Evolutionary conservation across 2,113 vertebrate genomes (phyloP).

Genomic region (Paratilapia polleni): DNA sequence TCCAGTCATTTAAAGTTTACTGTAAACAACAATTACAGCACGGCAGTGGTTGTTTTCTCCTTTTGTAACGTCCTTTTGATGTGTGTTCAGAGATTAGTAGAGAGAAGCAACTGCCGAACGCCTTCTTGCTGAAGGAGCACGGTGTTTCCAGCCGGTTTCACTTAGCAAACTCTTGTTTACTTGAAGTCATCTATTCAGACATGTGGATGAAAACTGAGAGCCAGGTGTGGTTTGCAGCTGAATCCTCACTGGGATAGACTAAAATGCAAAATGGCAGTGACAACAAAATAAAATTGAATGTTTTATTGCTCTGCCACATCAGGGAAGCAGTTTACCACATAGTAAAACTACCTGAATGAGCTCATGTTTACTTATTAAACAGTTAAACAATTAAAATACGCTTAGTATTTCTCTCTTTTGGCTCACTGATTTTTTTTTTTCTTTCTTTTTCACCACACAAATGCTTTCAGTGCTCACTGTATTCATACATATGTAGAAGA

Average conservation of each 20-base stretch:
- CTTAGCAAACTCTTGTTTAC: constrained; percentile 38
- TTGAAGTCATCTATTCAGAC: constrained; percentile 39
- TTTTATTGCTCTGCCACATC: neutral
- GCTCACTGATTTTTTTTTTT: neutral
- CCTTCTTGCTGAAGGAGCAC: constrained; percentile 14
- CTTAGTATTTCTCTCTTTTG: neutral
- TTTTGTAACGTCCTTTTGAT: constrained; percentile 35
- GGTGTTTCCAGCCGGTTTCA: constrained; percentile 46
- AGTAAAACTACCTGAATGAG: constrained; percentile 4
- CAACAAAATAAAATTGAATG: constrained; percentile 3
- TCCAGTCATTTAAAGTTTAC: constrained; percentile 31
- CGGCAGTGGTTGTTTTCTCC: constrained; percentile 26
- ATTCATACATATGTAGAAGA: constrained; percentile 14
- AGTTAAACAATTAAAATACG: neutral
- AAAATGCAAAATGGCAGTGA: constrained; percentile 31
- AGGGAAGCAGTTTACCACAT: neutral
- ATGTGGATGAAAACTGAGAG: constrained; percentile 32
- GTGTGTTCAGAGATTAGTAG: constrained; percentile 30
- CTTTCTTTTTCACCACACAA: neutral
- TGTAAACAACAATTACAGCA: constrained; percentile 58
- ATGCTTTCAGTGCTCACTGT: neutral
- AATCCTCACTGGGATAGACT: constrained; percentile 29
- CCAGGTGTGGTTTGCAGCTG: constrained; percentile 55
- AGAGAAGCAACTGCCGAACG: constrained; percentile 16
- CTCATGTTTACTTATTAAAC: constrained; percentile 3